These are phyloP conservation scores for Hermetia illucens DNA, from an alignment of 1,140 invertebrate genomes.

Conservation along the genomic window DNA sequence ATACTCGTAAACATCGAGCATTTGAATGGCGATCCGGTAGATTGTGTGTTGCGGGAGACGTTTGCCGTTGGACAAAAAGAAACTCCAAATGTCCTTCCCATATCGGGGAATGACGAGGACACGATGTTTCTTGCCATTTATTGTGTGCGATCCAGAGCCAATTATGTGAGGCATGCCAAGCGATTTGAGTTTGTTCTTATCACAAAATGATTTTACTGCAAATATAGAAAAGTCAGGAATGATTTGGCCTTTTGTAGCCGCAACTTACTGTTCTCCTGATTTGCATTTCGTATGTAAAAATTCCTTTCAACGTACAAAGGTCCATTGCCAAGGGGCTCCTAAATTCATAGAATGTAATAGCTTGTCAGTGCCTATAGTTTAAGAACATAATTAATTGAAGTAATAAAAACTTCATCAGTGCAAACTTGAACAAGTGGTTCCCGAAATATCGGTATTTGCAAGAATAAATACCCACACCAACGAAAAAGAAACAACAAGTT, in stretches of 20 bases:
- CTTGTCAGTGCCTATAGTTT: too few species aligned
- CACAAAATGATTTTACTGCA: conserved; percentile 65
- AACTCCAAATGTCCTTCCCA: conserved; percentile 75
- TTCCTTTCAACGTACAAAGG: conserved; percentile 91
- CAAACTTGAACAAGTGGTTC: too few species aligned
- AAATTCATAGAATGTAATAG: too few species aligned
- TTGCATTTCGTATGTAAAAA: conserved; percentile 81
- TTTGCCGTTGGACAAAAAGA: conserved; percentile 56
- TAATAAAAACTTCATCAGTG: too few species aligned
- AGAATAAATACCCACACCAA: too few species aligned
- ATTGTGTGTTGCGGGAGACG: conserved; percentile 58
- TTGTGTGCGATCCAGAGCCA: conserved; percentile 67
- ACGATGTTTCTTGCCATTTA: conserved; percentile 61
- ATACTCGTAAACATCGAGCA: conserved; percentile 76
- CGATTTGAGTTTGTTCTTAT: conserved; percentile 49
- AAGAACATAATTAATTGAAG: too few species aligned
- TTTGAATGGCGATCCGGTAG: conserved; percentile 68
- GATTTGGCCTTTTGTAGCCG: too few species aligned
- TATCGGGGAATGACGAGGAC: conserved; percentile 88
- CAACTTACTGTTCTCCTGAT: conserved; percentile 60
- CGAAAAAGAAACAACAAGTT: too few species aligned
- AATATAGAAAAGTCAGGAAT: too few species aligned
- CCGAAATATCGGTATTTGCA: too few species aligned
- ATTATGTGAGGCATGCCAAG: conserved; percentile 79
- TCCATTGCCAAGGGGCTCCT: conserved; percentile 87